Evolutionary conservation across 2,113 vertebrate species (phyloP), one percentile per base, ranked within the genome.

Genomic region (Microtus oregoni): DNA sequence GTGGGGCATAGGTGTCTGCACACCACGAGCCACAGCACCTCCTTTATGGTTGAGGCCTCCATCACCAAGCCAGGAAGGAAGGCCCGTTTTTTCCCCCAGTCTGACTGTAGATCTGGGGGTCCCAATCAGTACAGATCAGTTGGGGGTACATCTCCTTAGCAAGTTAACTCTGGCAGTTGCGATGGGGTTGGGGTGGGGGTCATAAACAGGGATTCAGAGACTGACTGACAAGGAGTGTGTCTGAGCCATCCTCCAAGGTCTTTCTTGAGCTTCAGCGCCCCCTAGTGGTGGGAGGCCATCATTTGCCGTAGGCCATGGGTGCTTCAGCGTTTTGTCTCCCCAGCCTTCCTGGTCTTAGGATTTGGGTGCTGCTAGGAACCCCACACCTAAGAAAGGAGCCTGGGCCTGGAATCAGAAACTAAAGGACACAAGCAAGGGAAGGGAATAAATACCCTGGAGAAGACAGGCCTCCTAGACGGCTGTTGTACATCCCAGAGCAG

Each of bases 241-340:
- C 38, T 3, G 0, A 26, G 0, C 2, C 1, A 12, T 19, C 65
- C 22, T 1, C 0, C 15, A 1, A 3, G 4, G 1, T 0, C 95
- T 93, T 90, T 47, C 86, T 85, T 67, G 96, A 63, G 52, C 78
- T 14, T 1, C 52, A 65, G 96, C 82, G 96, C 96, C 97, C 90
- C 90, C 96, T 97, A 76, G 94, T 94, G 97, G 55, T 35, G 22
- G 67, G 41, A 47, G 61, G 30, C 35, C 11, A 7, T 0, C 3
- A 4, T 28, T 50, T 3, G 32, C 15, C 47, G 19, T 35, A 17
- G 55, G 1, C 75, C 10, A 58, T 10, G 52, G 14, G 12, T 6
- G 3, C 35, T 14, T 11, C 0, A 41, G n/a, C 20, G 4, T 35
- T 35, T 52, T 24, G 0, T 3, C 15, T 28, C 0, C 30, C 30